Conservation (phyloP, 1,140 invertebrate genomes). For the Pogonognathellus flavescens region DNA sequence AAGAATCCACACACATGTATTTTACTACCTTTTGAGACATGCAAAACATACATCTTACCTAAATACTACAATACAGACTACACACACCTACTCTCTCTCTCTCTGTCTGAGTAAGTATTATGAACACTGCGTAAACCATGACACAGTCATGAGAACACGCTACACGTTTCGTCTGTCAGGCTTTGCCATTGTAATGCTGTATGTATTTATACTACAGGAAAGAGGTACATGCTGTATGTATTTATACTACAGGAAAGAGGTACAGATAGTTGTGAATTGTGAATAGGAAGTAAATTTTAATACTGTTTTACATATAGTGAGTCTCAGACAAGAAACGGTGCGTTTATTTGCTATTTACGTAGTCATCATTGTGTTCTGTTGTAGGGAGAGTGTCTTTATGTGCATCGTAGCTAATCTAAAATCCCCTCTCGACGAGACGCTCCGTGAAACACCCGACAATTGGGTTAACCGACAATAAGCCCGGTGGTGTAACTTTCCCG, state of each 20-base stretch:
- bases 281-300: background rate
- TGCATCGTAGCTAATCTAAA: constrained; percentile 19
- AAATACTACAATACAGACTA: no score
- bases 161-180: no score
- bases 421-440: background rate
- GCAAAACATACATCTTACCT: background rate
- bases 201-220: background rate
- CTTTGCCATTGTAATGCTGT: no score
- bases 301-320: background rate
- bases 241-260: background rate
- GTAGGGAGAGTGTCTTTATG: background rate
- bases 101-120: no score
- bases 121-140: no score
- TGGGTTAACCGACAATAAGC: constrained; percentile 22
- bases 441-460: constrained; percentile 2
- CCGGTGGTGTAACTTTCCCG: background rate
- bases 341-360: constrained; percentile 45
- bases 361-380: background rate
- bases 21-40: background rate
- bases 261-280: background rate
- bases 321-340: background rate
- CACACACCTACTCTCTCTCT: no score
- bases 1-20: background rate
- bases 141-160: no score
- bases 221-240: background rate